Conservation (phyloP, 2,888 invertebrate genomes). For the Sinodicranocentrus sp. region DNA sequence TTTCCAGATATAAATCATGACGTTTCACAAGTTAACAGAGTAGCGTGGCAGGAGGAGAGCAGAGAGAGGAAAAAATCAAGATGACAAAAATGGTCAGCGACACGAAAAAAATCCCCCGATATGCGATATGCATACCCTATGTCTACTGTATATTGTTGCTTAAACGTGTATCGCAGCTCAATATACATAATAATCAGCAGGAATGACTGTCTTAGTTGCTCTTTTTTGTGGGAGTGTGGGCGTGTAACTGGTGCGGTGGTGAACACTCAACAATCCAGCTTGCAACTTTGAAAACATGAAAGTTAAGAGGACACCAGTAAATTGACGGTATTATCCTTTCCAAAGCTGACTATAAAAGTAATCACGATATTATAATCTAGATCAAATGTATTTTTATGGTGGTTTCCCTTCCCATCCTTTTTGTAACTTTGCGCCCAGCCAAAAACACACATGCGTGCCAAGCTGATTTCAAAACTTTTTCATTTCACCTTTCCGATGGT, state of each 20-base stretch:
- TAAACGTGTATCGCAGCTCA: neutral
- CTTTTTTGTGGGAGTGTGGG: slow-evolving; percentile 47
- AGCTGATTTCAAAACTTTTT: no score
- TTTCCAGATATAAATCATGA: slow-evolving; percentile 66
- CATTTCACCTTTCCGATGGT: no score
- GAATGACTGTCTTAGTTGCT: slow-evolving; percentile 26
- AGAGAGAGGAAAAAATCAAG: slow-evolving; percentile 56
- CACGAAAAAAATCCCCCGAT: slow-evolving; percentile 58
- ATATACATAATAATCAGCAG: slow-evolving; percentile 31
- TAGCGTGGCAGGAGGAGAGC: slow-evolving; percentile 18
- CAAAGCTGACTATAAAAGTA: slow-evolving; percentile 47
- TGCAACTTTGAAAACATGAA: slow-evolving; percentile 37
- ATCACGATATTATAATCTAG: slow-evolving; percentile 46
- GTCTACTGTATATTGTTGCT: slow-evolving; percentile 1
- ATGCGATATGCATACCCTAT: neutral
- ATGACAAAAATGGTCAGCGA: slow-evolving; percentile 69
- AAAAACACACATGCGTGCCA: no score
- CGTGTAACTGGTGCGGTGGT: slow-evolving; percentile 38
- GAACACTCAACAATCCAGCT: slow-evolving; percentile 43
- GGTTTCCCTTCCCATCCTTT: no score
- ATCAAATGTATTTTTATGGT: slow-evolving; percentile 49
- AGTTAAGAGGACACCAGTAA: slow-evolving; percentile 25
- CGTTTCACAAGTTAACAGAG: slow-evolving; percentile 34
- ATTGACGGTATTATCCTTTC: slow-evolving; percentile 44
- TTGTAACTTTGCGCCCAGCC: no score